Evolutionary conservation across 1,140 invertebrate genomes (phyloP).

Genomic region (Danaus melanippus): DNA sequence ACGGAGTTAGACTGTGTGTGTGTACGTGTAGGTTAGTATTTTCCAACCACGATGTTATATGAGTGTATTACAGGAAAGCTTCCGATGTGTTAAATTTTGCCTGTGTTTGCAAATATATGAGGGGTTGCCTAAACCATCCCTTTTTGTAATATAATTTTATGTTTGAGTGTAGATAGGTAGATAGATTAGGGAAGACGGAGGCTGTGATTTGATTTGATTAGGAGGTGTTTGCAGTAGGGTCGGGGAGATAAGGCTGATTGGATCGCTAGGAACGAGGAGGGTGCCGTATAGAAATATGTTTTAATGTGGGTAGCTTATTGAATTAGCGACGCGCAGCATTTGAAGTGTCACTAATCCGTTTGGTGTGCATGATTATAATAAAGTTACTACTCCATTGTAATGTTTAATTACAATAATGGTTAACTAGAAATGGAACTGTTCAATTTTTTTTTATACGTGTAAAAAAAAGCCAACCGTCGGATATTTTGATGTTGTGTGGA

Average conservation of each 20-base stretch:
- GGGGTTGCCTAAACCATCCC: slow-evolving; percentile 63
- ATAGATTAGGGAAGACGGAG: slow-evolving; percentile 68
- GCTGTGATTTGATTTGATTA: slow-evolving; percentile 72
- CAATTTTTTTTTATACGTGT: too few relatives aligned
- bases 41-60: slow-evolving; percentile 48
- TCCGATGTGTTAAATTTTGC: slow-evolving; percentile 66
- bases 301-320: slow-evolving; percentile 68
- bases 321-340: slow-evolving; percentile 57
- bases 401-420: neutral
- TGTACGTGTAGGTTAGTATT: slow-evolving; percentile 43
- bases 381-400: slow-evolving; percentile 1
- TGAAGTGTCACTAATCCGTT: slow-evolving; percentile 49
- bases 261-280: slow-evolving; percentile 45
- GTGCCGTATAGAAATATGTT: slow-evolving; percentile 65
- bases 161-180: slow-evolving; percentile 65
- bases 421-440: slow-evolving; percentile 7
- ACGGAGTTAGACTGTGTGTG: slow-evolving; percentile 35
- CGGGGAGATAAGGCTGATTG: slow-evolving; percentile 67
- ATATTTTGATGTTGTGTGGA: too few relatives aligned
- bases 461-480: too few relatives aligned
- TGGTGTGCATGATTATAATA: slow-evolving; percentile 35
- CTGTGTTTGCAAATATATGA: slow-evolving; percentile 68
- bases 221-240: slow-evolving; percentile 62
- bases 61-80: slow-evolving; percentile 47
- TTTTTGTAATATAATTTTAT: slow-evolving; percentile 71